Evolutionary conservation across 2,113 vertebrate species (phyloP), one percentile per base, ranked within the genome.

Genomic region (Hemibagrus wyckioides): DNA sequence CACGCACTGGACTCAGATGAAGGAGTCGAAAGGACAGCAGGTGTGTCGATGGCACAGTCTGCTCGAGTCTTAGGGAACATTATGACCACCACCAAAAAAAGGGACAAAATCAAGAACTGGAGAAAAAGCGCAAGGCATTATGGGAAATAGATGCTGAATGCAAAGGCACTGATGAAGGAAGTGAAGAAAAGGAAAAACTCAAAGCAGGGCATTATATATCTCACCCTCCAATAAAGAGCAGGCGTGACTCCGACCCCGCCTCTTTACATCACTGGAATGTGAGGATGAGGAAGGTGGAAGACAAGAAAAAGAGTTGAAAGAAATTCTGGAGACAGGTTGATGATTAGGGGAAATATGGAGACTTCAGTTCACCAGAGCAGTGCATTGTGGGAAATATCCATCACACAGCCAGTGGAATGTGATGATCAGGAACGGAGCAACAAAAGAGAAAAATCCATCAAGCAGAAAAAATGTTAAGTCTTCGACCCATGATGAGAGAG

Each of bases 1-100:
- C 86, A 97, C 93, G 79, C 98, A 99, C 93, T 99, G 98, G 98
- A 97, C 96, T 89, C 97, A 98, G 93, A 99, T 99, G 98, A 99
- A 99, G 88, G 98, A 98, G 91, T 97, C 97, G 0, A 98, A 97
- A 94, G 98, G 98, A 93, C 98, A 98, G 92, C 98, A 99, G 94
- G 97, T 99, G 81, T 99, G 98, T 91, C 96, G 94, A 56, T 99
- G 98, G 98, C 98, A 99, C 86, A 96, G 97, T 75, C 92, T 99
- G 61, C 91, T 99, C 80, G 98, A 99, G 89, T 97, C 98, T 0
- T 99, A 97, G 90, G 25, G 44, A 61, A 54, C 56, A 6, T 39
- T n/a, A 67, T 2, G 7, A 65, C 41, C 3, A 63, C 39, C 39
- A 67, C 61, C 21, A 52, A 41, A 41, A 41, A 23, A 28, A 36